Evolutionary conservation across 2,797 vertebrate genomes (phyloP), one percentile per base, ranked within the genome.

Genomic region (Enteromius fasciolatus): DNA sequence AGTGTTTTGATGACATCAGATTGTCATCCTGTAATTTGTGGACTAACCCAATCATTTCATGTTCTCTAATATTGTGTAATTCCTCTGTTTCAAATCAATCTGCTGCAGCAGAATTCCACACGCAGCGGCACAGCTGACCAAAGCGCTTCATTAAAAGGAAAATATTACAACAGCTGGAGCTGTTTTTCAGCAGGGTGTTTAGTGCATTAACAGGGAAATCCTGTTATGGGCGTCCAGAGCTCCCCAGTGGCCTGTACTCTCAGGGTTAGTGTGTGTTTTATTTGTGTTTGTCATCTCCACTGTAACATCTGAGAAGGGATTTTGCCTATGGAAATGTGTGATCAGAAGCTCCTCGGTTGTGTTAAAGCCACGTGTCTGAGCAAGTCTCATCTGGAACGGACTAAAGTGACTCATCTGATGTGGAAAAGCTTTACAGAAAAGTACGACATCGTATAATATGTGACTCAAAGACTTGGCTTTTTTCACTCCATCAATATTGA

Each of bases 381-480:
- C 76, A 83, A 73, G 88, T 70, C 86, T 90, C 89, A 90, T 87
- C 89, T 91, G 73, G 80, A 84, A 85, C 86, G 50, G 89, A 89
- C 87, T 78, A 73, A 76, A 87, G 84, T 84, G 76, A 90, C 86
- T 93, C 87, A 90, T 89, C 82, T 86, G 82, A 88, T 84, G 88
- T 85, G 88, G 68, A 85, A 52, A 54, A 69, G 28, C 54, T 79
- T 64, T 79, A 46, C 39, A 85, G 39, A 66, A 36, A 64, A 76
- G 72, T 50, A 63, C 6, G 28, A 20, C 54, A 82, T 80, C 77
- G 85, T 84, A 87, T 87, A 82, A 91, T 90, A 88, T 85, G 86
- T 88, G 89, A 90, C 84, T 89, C 87, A 85, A 82, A 89, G 15
- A 88, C 88, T 82, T 88, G 86, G 78, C 72, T 89, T 75, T 73